Conservation (phyloP, 2,888 invertebrate species). For the Drosophila fulvimacula region DNA sequence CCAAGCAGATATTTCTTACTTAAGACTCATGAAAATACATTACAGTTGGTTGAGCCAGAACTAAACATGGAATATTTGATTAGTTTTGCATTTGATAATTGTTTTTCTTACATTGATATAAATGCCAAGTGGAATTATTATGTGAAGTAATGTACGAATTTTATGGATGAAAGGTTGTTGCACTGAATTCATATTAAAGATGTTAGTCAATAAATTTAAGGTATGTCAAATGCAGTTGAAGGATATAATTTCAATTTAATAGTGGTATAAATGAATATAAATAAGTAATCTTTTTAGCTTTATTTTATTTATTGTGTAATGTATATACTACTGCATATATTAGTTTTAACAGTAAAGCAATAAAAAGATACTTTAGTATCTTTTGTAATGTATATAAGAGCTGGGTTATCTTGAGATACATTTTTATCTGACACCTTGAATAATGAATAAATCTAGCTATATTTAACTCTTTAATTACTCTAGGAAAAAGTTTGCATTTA, state of each 20-base stretch:
- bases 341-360: not conserved
- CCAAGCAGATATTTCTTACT: conserved; percentile 27
- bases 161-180: not conserved
- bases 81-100: conserved; percentile 8
- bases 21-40: conserved; percentile 24
- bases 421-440: not conserved
- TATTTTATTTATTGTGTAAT: not conserved
- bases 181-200: not conserved
- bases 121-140: not conserved
- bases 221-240: not conserved
- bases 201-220: not conserved
- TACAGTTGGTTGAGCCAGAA: conserved; percentile 26
- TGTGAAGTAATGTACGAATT: not conserved
- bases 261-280: too few relatives aligned
- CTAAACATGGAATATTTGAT: conserved; percentile 11
- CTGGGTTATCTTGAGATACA: too few relatives aligned
- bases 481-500: too few relatives aligned
- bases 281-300: too few relatives aligned
- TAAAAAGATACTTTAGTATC: not conserved
- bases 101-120: not conserved
- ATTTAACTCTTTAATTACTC: too few relatives aligned
- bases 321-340: not conserved
- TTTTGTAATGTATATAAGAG: too few relatives aligned
- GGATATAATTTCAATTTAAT: not conserved
- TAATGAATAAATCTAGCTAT: too few relatives aligned